A percentile compares a stretch with the other conserved stretches of the same genome.
Evolutionary conservation across 2,113 vertebrate species (phyloP).

Genomic region (Brachyistius frenatus): DNA sequence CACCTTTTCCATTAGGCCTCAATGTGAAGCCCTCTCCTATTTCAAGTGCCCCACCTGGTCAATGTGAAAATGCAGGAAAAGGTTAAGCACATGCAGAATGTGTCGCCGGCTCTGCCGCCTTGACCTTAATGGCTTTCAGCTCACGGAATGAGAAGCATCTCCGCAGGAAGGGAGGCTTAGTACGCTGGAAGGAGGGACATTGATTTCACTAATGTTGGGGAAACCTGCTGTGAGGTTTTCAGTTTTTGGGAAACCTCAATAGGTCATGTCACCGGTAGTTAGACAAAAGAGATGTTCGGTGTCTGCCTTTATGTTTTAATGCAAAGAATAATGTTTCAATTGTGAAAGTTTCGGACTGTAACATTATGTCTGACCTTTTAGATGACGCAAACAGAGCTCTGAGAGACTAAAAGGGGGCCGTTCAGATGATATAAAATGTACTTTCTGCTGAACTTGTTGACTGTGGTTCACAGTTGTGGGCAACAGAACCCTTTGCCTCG

Average conservation of each 20-base stretch:
- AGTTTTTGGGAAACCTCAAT: not conserved
- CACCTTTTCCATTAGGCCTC: constrained; percentile 34
- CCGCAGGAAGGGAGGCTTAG: constrained; percentile 16
- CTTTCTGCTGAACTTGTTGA: no score
- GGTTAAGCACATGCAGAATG: constrained; percentile 68
- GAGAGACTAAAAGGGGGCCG: no score
- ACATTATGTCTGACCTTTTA: no score
- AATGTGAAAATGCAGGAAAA: constrained; percentile 56
- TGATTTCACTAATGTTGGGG: constrained; percentile 22
- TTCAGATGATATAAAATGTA: no score
- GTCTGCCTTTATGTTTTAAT: not conserved
- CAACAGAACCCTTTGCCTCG: no score
- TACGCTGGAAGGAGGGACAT: constrained; percentile 1
- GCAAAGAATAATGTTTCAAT: no score
- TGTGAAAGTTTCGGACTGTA: no score
- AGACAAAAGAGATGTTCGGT: not conserved
- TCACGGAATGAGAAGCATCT: constrained; percentile 34
- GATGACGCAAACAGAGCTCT: no score
- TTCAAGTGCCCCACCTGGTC: constrained; percentile 29
- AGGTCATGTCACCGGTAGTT: constrained; percentile 1
- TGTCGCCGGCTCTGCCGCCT: constrained; percentile 19
- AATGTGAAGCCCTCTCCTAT: constrained; percentile 22
- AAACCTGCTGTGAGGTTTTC: constrained; percentile 9
- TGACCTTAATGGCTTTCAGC: constrained; percentile 48
- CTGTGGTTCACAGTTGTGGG: no score